Percentiles rank a stretch among this genome's conserved stretches.
These are phyloP conservation scores for Arrhamphus sclerolepis DNA, from an alignment of 2,797 vertebrate genomes.

Conservation along the genomic window DNA sequence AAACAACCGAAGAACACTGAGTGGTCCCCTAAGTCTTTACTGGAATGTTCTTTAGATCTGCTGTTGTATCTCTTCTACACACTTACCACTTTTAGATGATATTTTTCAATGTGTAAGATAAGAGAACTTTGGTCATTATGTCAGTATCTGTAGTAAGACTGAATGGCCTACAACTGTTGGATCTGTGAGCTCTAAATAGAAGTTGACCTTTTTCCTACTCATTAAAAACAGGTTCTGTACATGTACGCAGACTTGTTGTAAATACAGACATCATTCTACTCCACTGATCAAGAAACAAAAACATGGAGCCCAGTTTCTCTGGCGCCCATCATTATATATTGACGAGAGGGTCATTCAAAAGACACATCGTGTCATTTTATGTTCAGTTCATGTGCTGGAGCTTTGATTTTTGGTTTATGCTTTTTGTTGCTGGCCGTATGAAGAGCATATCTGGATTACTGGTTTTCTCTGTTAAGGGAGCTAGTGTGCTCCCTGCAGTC, in stretches of 20 bases:
- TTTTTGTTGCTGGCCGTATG: conserved; percentile 62
- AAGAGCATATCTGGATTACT: conserved; percentile 36
- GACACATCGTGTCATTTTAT: conserved; percentile 50
- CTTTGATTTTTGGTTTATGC: conserved; percentile 48
- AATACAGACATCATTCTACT: conserved; percentile 39
- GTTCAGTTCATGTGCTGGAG: conserved; percentile 48
- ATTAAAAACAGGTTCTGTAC: conserved; percentile 3
- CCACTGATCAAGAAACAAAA: conserved; percentile 52
- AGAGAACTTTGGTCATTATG: too few species aligned
- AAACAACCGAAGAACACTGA: conserved; percentile 47
- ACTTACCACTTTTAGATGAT: background rate
- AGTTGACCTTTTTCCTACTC: conserved; percentile 25
- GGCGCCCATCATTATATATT: conserved; percentile 36
- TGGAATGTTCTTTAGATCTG: conserved; percentile 73
- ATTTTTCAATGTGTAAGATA: too few species aligned
- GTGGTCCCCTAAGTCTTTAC: conserved; percentile 63
- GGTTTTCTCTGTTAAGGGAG: conserved; percentile 40
- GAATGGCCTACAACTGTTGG: conserved; percentile 10
- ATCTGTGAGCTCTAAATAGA: conserved; percentile 30
- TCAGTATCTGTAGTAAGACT: background rate
- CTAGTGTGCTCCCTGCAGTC: conserved; percentile 36
- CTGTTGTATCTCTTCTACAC: conserved; percentile 59
- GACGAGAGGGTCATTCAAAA: conserved; percentile 48
- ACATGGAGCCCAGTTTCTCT: conserved; percentile 59
- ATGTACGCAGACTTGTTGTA: conserved; percentile 7